These are phyloP conservation scores for Clanis bilineata DNA, from an alignment of 2,888 invertebrate species.

Conservation along the genomic window DNA sequence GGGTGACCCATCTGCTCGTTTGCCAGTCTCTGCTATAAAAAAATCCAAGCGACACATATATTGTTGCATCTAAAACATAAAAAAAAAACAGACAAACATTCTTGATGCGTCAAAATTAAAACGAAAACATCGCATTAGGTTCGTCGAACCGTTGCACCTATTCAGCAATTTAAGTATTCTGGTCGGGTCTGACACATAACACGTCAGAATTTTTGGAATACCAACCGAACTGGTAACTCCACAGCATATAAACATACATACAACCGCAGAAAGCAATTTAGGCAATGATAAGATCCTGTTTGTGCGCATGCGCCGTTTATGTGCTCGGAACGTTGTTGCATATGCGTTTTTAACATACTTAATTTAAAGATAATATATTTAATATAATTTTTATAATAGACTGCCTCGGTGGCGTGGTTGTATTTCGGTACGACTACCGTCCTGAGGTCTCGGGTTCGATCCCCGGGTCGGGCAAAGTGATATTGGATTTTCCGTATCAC, in stretches of 20 bases:
- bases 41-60: no score
- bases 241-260: constrained; percentile 11
- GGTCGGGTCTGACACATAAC: constrained; percentile 29
- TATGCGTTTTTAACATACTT: background rate
- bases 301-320: background rate
- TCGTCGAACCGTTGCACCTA: constrained; percentile 35
- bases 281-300: constrained; percentile 6
- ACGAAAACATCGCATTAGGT: constrained; percentile 35
- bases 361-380: no score
- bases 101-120: constrained; percentile 25
- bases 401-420: no score
- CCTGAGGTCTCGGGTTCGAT: no score
- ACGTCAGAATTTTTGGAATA: constrained; percentile 43
- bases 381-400: no score
- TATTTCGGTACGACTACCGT: no score
- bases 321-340: background rate
- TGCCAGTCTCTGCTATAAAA: no score
- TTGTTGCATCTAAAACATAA: no score
- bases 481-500: no score
- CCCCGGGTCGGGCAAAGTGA: no score
- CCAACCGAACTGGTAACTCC: constrained; percentile 34
- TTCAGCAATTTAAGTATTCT: constrained; percentile 39
- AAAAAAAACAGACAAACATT: constrained; percentile 17
- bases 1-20: no score
- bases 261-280: constrained; percentile 7